phyloP scores from a whole-genome alignment of 2,888 invertebrate genomes.

The Drosophila fungiperda region DNA sequence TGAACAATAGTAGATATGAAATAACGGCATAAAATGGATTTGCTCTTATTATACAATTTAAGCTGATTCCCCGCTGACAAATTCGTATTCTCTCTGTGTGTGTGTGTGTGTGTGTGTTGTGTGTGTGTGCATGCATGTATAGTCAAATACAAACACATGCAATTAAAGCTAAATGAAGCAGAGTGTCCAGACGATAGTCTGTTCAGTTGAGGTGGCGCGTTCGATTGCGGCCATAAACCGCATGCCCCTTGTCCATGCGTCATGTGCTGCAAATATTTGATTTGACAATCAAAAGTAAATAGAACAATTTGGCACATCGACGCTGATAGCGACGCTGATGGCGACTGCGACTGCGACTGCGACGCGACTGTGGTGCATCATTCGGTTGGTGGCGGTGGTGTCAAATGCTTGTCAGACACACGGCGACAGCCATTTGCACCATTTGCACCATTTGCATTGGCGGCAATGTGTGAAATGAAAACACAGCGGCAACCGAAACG shows the following conservation, averaged over 20 bases:
- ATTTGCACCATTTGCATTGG: constrained; percentile 15
- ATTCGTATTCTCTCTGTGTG: constrained; percentile 1
- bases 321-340: neutral
- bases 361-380: constrained; percentile 6
- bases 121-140: constrained; percentile 10
- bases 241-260: constrained; percentile 22
- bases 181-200: neutral
- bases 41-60: constrained; percentile 29
- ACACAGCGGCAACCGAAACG: constrained; percentile 59
- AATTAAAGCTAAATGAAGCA: constrained; percentile 47
- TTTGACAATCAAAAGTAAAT: constrained; percentile 74
- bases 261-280: constrained; percentile 67
- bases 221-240: neutral
- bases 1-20: neutral
- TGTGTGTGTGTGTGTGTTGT: neutral
- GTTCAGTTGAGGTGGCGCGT: neutral
- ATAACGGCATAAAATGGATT: constrained; percentile 14
- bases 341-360: neutral
- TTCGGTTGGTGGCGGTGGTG: constrained; percentile 38
- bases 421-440: constrained; percentile 13
- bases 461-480: constrained; percentile 68
- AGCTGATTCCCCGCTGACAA: constrained; percentile 7
- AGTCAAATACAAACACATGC: constrained; percentile 16
- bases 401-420: constrained; percentile 61
- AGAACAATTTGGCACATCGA: constrained; percentile 69